Conservation (phyloP, 1,140 invertebrate species). For the Lepidurus couesii region DNA sequence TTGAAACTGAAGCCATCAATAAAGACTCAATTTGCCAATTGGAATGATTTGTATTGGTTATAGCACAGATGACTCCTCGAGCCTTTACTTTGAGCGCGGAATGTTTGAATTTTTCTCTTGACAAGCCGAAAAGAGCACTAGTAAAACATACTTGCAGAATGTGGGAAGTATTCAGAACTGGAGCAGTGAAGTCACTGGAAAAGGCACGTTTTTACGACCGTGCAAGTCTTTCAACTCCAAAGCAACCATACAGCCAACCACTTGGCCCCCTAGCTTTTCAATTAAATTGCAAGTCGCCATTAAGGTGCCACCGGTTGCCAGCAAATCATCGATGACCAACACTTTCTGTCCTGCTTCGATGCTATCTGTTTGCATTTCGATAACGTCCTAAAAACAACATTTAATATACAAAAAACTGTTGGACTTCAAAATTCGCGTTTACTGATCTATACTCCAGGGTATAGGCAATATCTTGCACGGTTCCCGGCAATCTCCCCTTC, state of each 20-base stretch:
- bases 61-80: not conserved
- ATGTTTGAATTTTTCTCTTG: not conserved
- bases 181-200: slow-evolving; percentile 63
- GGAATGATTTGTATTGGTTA: not conserved
- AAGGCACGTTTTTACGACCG: slow-evolving; percentile 59
- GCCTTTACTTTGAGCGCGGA: not conserved
- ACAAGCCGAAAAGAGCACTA: not conserved
- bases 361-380: slow-evolving; percentile 74
- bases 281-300: slow-evolving; percentile 67
- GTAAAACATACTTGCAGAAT: not conserved
- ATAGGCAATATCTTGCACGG: slow-evolving; percentile 61
- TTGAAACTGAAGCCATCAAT: slow-evolving; percentile 20
- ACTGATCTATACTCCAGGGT: slow-evolving; percentile 85
- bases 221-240: slow-evolving; percentile 71
- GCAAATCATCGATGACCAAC: slow-evolving; percentile 81
- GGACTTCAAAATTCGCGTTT: slow-evolving; percentile 34
- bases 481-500: slow-evolving; percentile 89
- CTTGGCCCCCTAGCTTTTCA: slow-evolving; percentile 54
- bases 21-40: not conserved
- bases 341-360: slow-evolving; percentile 64
- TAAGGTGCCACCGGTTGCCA: slow-evolving; percentile 86
- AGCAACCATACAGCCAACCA: slow-evolving; percentile 69
- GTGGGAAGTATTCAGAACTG: slow-evolving; percentile 47
- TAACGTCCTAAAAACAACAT: slow-evolving; percentile 60
- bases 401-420: slow-evolving; percentile 23